Evolutionary conservation across 2,888 invertebrate species (phyloP), one percentile per base, ranked within the genome.

Genomic region (Philaethria dido): DNA sequence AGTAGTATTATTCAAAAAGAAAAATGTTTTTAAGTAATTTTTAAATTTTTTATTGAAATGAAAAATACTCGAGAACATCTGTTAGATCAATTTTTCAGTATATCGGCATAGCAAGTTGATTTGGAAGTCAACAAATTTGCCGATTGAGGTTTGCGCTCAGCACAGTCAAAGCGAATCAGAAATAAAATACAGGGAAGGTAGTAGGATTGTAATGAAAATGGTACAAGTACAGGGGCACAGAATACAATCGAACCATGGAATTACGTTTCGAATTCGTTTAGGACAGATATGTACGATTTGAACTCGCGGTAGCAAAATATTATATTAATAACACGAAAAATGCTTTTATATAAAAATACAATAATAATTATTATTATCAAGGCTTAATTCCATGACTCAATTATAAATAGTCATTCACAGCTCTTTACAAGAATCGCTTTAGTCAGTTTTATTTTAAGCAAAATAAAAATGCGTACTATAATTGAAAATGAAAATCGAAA

Each of bases 81-180:
- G 22, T 48, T 48, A 48, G 14, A 48, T 25, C 6, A n/a, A 22
- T 6, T 25, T n/a, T 22, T 1, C 25, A 48, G 22, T 25, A 14
- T 2, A 8, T 25, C 14, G n/a, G 48, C 8, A 25, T 20, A 13
- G 11, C 36, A 25, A 6, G 8, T 55, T 5, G 9, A 18, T 55
- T 55, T 20, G 4, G n/a, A 20, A 55, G 55, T 20, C 36, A 20
- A 8, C 39, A 55, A 55, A 36, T 36, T 55, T 55, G 20, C 36
- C 48, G n/a, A 39, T 55, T 55, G 36, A 55, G 20, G 55, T 55
- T 36, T 20, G 14, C 55, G 55, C 55, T 55, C 55, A 55, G 55
- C 55, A 39, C 55, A 55, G n/a, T 39, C 36, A 55, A 55, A 55
- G 55, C 55, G 20, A 55, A 55, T 55, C 39, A 39, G 8, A 55